A percentile compares a stretch with the other conserved stretches of the same genome.
These are phyloP conservation scores for Danaus plexippus DNA, from an alignment of 1,140 invertebrate species.

Conservation along the genomic window DNA sequence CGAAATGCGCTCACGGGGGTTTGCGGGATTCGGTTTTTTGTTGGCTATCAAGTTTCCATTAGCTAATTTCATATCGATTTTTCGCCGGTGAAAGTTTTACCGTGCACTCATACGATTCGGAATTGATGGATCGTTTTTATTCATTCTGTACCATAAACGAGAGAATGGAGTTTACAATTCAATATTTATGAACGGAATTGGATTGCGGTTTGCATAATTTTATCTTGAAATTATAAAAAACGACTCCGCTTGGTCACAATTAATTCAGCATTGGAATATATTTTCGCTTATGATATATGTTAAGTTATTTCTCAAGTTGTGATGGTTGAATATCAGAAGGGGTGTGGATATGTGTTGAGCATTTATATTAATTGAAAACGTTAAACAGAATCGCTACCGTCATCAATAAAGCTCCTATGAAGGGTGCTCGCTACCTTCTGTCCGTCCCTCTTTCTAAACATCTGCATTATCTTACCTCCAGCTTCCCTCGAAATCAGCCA, in stretches of 20 bases:
- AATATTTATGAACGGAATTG: slow-evolving; percentile 54
- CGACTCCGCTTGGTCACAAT: slow-evolving; percentile 10
- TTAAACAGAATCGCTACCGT: slow-evolving; percentile 53
- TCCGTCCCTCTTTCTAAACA: slow-evolving; percentile 39
- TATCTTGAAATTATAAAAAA: slow-evolving; percentile 27
- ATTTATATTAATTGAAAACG: slow-evolving; percentile 67
- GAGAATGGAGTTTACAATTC: slow-evolving; percentile 46
- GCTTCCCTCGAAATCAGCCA: slow-evolving; percentile 49
- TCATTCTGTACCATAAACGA: slow-evolving; percentile 51
- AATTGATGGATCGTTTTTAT: slow-evolving; percentile 68
- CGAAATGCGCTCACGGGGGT: slow-evolving; percentile 53
- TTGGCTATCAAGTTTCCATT: slow-evolving; percentile 68
- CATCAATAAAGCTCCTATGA: slow-evolving; percentile 45
- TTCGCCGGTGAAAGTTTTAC: slow-evolving; percentile 45
- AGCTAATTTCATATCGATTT: slow-evolving; percentile 67
- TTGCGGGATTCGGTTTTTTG: slow-evolving; percentile 59
- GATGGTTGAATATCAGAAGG: slow-evolving; percentile 2
- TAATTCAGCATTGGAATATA: slow-evolving; percentile 6
- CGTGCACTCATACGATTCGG: slow-evolving; percentile 35
- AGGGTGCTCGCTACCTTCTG: slow-evolving; percentile 30
- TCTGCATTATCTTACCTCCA: slow-evolving; percentile 66
- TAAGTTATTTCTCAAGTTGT: background rate
- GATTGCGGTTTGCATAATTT: slow-evolving; percentile 44
- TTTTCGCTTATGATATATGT: background rate
- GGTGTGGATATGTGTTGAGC: slow-evolving; percentile 18